A percentile compares a stretch with the other conserved stretches of the same genome.
Conservation (phyloP, 2,888 invertebrate genomes). For the Troglohyphantes excavatus region DNA sequence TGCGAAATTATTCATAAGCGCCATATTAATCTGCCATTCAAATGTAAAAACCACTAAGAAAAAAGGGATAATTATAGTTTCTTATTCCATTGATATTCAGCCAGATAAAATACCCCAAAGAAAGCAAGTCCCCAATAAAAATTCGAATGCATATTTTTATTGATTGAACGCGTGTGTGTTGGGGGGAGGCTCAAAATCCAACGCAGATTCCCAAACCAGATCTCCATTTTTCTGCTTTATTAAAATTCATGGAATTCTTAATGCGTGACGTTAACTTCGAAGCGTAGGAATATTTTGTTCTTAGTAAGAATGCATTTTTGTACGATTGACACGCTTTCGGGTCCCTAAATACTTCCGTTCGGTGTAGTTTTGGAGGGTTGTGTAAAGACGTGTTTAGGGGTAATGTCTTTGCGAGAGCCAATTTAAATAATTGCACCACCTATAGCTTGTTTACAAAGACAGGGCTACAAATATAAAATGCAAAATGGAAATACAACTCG, state of each 20-base stretch:
- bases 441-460: slow-evolving; percentile 6
- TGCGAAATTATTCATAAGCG: background rate
- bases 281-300: slow-evolving; percentile 55
- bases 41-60: slow-evolving; percentile 18
- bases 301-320: slow-evolving; percentile 58
- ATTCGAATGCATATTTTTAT: slow-evolving; percentile 64
- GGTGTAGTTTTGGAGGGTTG: slow-evolving; percentile 11
- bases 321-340: slow-evolving; percentile 29
- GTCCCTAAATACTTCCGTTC: slow-evolving; percentile 51
- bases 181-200: slow-evolving; percentile 32
- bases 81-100: slow-evolving; percentile 29
- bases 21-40: slow-evolving; percentile 28
- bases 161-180: slow-evolving; percentile 27
- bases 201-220: slow-evolving; percentile 23
- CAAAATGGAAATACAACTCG: background rate
- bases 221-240: slow-evolving; percentile 72
- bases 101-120: background rate
- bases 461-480: background rate
- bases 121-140: slow-evolving; percentile 49
- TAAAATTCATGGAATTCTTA: slow-evolving; percentile 74
- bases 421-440: slow-evolving; percentile 28
- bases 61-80: slow-evolving; percentile 31
- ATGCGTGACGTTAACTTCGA: slow-evolving; percentile 42
- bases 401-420: background rate
- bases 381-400: slow-evolving; percentile 39